Evolutionary conservation across 1,140 invertebrate species (phyloP).

Genomic region (Aphaenogaster ashmeadi): DNA sequence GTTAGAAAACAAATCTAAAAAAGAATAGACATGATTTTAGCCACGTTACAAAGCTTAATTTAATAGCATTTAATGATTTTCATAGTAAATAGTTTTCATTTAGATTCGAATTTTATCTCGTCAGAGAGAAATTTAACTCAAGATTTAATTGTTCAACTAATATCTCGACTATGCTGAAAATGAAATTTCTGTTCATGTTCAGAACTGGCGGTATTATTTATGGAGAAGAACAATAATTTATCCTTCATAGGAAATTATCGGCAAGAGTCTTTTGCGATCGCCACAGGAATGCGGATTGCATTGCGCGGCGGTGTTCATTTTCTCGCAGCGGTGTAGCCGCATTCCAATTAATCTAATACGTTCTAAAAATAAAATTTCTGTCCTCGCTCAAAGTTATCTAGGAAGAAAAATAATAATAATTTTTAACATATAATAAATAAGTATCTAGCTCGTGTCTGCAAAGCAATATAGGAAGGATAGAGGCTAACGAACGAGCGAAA

Average conservation of each 20-base stretch:
- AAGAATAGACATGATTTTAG: background rate
- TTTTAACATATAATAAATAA: too few species aligned
- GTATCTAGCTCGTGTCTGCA: too few species aligned
- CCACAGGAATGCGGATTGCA: constrained; percentile 10
- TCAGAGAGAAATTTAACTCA: background rate
- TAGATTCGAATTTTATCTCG: background rate
- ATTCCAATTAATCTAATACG: background rate
- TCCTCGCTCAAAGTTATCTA: background rate
- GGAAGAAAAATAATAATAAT: background rate
- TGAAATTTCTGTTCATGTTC: background rate
- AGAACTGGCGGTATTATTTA: background rate
- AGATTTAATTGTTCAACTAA: background rate
- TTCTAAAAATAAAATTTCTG: constrained; percentile 9
- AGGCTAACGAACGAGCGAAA: too few species aligned
- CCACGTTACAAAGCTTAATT: background rate
- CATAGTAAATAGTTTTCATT: background rate
- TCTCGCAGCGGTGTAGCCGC: background rate
- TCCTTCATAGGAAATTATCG: background rate
- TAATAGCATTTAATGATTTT: background rate
- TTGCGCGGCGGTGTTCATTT: background rate
- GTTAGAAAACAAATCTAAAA: background rate
- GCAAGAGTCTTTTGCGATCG: constrained; percentile 3
- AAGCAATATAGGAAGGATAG: too few species aligned
- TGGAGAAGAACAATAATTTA: background rate
- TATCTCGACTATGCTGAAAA: background rate